A percentile compares a stretch with the other conserved stretches of the same genome.
These are phyloP conservation scores for Cavia porcellus DNA, from an alignment of 2,113 vertebrate species.

Conservation along the genomic window DNA sequence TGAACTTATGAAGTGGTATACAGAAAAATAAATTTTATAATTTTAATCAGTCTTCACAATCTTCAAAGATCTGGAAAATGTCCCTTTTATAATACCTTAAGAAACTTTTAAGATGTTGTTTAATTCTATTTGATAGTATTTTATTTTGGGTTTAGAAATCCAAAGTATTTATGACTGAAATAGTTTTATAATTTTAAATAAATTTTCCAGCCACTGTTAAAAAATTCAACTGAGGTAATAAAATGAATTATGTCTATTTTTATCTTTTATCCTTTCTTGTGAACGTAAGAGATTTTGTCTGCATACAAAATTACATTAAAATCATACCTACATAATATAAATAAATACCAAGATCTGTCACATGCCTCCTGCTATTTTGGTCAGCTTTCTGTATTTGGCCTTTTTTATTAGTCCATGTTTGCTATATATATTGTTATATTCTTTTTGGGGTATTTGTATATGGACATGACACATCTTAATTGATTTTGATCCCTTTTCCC, in stretches of 20 bases:
- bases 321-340: background rate
- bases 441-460: background rate
- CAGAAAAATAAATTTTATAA: conserved; percentile 10
- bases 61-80: background rate
- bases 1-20: background rate
- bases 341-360: background rate
- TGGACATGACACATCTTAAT: background rate
- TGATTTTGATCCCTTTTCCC: background rate
- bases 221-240: background rate
- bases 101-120: background rate
- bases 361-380: background rate
- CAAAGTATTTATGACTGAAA: conserved; percentile 26
- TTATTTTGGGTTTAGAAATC: background rate
- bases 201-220: conserved; percentile 21
- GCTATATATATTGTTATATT: background rate
- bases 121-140: background rate
- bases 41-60: background rate
- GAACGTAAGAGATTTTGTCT: background rate
- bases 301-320: background rate
- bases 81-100: background rate
- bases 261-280: background rate
- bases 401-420: background rate
- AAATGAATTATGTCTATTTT: background rate
- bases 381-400: background rate
- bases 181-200: background rate